Base-by-base conservation (phyloP, 2,888 invertebrate species). In the Drosophila mimica region DNA sequence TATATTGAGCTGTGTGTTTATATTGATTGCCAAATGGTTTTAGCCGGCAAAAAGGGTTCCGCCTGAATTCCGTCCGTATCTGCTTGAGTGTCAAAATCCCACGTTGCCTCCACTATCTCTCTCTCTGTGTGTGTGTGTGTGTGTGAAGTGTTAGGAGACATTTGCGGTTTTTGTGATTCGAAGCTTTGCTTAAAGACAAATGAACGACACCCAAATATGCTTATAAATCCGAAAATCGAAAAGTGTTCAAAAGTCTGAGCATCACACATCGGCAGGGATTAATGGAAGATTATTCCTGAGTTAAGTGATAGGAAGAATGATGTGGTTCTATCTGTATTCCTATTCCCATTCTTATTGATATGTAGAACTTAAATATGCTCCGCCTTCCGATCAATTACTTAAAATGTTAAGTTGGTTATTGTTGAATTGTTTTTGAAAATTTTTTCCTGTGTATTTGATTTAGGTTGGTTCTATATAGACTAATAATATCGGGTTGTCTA, bases 41-140 rank as follows among this genome's bases (percentile, higher is more conserved):
- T 90, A 66, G 84, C 74, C 84, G 53, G 73, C 70, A 74, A 72
- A 82, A 83, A 70, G 83, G 88, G 89, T 89, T 83, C 63, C 83
- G 85, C 59, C 65, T 76, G 76, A 81, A 71, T 86, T 70, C 72
- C 71, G 72, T 70, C 72, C 71, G 72, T 68, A 60, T 69, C 58
- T 62, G 69, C 58, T 60, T 56, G 71, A 72, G 81, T 83, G 79
- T 79, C 70, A 74, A 70, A 70, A 67, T 79, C 49, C 46, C 53
- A 56, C 53, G 33, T 38, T 40, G 57, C 20, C 46, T 4, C 25
- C 25, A 46, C 1, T 25, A 20, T 38, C 30, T n/a, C 38, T 11
- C 1, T 40, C 33, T 34, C 20, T n/a, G n/a, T 49, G 33, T 31
- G 31, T 20, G 51, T 56, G 34, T 54, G n/a, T 38, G 56, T 49